A percentile compares a stretch with the other conserved stretches of the same genome.
Conservation (phyloP, 2,797 vertebrate species). For the Ataeniobius toweri region DNA sequence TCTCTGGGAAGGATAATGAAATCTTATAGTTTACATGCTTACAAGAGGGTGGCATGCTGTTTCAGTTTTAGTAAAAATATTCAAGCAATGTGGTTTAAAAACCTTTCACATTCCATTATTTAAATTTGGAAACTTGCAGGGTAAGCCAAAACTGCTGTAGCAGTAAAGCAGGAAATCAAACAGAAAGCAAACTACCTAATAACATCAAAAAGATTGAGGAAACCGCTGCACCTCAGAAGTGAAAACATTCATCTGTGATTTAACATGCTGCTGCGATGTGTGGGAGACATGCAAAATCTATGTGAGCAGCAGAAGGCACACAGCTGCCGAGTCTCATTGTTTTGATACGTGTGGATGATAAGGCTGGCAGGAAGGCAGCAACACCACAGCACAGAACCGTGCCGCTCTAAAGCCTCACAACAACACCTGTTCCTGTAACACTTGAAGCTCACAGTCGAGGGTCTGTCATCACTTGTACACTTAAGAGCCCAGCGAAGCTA, state of each 20-base stretch:
- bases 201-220: slow-evolving; percentile 7
- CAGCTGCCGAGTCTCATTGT: slow-evolving; percentile 56
- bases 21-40: not conserved
- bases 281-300: slow-evolving; percentile 32
- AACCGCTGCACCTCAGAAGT: slow-evolving; percentile 20
- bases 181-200: not conserved
- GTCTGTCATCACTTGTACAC: slow-evolving; percentile 65
- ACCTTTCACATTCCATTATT: not conserved
- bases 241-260: slow-evolving; percentile 41
- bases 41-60: not conserved
- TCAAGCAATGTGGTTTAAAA: not conserved
- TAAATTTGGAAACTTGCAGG: not conserved
- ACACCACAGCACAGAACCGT: slow-evolving; percentile 28
- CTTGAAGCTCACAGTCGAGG: slow-evolving; percentile 44
- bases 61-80: not conserved
- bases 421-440: slow-evolving; percentile 70
- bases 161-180: not conserved
- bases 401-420: slow-evolving; percentile 29
- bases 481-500: slow-evolving; percentile 48
- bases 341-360: slow-evolving; percentile 55
- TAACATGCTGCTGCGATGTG: slow-evolving; percentile 23
- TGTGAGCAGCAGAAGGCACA: slow-evolving; percentile 28
- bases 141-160: not conserved
- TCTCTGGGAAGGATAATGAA: not conserved
- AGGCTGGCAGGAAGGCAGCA: slow-evolving; percentile 50